phyloP scores from a whole-genome alignment of 1,140 invertebrate genomes.

The Nymphalis io region DNA sequence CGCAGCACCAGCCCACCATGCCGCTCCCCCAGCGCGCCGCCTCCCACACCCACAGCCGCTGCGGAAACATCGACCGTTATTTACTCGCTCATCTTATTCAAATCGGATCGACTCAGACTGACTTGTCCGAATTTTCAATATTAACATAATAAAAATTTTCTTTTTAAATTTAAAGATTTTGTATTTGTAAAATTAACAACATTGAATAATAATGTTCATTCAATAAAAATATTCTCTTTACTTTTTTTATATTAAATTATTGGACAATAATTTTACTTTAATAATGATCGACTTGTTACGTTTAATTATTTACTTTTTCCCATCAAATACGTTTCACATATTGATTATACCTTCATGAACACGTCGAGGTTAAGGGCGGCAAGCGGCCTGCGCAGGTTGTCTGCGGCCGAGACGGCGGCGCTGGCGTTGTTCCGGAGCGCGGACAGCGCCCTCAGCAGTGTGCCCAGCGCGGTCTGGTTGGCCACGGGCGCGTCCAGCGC shows the following conservation, averaged over 20 bases:
- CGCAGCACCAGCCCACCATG: slow-evolving; percentile 73
- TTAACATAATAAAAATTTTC: too few relatives aligned
- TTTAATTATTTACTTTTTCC: too few relatives aligned
- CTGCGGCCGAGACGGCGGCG: slow-evolving; percentile 85
- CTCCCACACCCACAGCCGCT: slow-evolving; percentile 72
- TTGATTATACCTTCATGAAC: slow-evolving; percentile 80
- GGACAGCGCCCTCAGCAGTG: slow-evolving; percentile 84
- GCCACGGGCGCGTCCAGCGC: slow-evolving; percentile 87
- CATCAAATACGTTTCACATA: background rate
- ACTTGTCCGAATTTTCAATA: too few relatives aligned
- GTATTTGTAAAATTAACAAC: too few relatives aligned
- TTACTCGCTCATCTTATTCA: background rate
- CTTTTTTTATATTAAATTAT: too few relatives aligned
- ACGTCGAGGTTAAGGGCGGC: slow-evolving; percentile 85
- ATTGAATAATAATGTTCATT: too few relatives aligned
- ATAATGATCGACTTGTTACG: too few relatives aligned
- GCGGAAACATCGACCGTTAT: background rate
- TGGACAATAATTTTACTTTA: too few relatives aligned
- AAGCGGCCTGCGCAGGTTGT: slow-evolving; percentile 87
- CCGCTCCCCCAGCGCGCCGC: slow-evolving; percentile 69
- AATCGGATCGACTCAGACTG: too few relatives aligned
- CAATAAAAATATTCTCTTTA: too few relatives aligned
- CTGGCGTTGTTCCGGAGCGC: slow-evolving; percentile 86
- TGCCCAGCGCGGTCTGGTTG: slow-evolving; percentile 87
- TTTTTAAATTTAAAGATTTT: too few relatives aligned